Conservation (phyloP, 2,113 vertebrate species). For the Deroptyus accipitrinus region DNA sequence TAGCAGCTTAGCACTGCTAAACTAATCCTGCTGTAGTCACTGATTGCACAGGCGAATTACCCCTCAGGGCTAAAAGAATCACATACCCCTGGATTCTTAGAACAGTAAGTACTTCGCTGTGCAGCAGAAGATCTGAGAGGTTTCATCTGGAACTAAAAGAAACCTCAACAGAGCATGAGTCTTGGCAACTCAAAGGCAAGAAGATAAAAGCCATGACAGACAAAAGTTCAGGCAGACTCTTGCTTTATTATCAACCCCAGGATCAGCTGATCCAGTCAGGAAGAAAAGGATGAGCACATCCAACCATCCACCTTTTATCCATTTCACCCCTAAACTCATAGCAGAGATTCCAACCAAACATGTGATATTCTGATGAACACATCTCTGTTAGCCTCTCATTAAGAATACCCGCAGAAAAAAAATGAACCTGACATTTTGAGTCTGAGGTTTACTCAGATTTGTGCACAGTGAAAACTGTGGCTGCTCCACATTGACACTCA, state of each 20-base stretch:
- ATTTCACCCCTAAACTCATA: background rate
- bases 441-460: background rate
- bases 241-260: background rate
- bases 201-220: background rate
- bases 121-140: background rate
- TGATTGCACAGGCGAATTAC: background rate
- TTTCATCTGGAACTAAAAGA: background rate
- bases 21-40: background rate
- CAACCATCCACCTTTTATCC: background rate
- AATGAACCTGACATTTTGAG: background rate
- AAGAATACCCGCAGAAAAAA: background rate
- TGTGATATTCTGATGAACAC: background rate
- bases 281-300: background rate
- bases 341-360: background rate
- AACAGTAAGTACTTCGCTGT: background rate
- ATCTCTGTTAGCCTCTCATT: background rate
- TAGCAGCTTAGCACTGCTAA: background rate
- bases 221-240: background rate
- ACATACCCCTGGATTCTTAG: background rate
- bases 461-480: background rate
- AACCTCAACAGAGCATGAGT: background rate
- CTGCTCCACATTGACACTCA: background rate
- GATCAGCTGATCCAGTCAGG: conserved; percentile 4
- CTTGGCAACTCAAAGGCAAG: background rate
- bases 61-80: background rate